These are phyloP conservation scores for Chiridota heheva DNA, from an alignment of 35 echinoderm and acorn worm genomes.

Conservation along the genomic window DNA sequence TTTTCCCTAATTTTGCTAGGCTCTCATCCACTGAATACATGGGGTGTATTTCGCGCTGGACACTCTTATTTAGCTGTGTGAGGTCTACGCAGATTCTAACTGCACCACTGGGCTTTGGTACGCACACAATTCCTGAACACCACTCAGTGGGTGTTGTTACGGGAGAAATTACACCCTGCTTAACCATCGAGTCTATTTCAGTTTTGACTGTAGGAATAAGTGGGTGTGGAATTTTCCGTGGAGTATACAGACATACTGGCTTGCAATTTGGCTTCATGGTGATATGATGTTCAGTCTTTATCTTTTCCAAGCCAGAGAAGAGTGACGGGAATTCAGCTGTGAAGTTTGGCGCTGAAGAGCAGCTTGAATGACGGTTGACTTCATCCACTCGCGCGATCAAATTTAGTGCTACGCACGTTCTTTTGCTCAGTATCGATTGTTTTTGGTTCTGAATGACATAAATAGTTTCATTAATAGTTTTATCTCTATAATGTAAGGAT, in stretches of 20 bases:
- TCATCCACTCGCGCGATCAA: too few relatives aligned
- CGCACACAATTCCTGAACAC: slow-evolving; percentile 39
- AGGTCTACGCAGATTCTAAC: slow-evolving; percentile 43
- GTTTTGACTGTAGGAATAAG: slow-evolving; percentile 12
- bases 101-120: slow-evolving; percentile 34
- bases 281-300: too few relatives aligned
- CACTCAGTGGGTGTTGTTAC: slow-evolving; percentile 23
- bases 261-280: too few relatives aligned
- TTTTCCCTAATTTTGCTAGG: slow-evolving; percentile 25
- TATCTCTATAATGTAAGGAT: too few relatives aligned
- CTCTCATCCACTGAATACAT: slow-evolving; percentile 36
- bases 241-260: too few relatives aligned
- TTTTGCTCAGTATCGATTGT: slow-evolving; percentile 33
- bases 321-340: too few relatives aligned
- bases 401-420: too few relatives aligned
- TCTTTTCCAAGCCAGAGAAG: not conserved
- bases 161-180: not conserved
- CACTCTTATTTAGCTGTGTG: slow-evolving; percentile 39
- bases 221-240: slow-evolving; percentile 28
- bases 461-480: too few relatives aligned
- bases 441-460: slow-evolving; percentile 35
- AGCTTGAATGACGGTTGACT: slow-evolving; percentile 27
- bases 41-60: slow-evolving; percentile 38
- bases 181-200: not conserved
- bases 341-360: slow-evolving; percentile 5